Evolutionary conservation across 2,888 invertebrate species (phyloP).

Genomic region (Cylindroiulus punctatus): DNA sequence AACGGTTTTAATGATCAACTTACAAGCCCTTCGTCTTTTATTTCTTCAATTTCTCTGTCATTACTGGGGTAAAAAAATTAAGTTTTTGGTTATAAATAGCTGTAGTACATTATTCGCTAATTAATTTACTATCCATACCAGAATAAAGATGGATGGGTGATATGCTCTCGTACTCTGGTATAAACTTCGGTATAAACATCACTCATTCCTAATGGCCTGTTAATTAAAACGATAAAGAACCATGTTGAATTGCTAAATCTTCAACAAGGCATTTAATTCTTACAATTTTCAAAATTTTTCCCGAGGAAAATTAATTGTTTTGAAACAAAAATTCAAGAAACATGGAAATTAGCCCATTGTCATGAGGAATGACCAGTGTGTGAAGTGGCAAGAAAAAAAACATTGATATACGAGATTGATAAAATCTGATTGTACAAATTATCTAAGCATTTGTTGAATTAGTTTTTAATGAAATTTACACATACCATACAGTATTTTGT

Average conservation of each 20-base stretch:
- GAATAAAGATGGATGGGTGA: conserved; percentile 68
- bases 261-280: no score
- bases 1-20: conserved; percentile 8
- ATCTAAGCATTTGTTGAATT: neutral
- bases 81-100: neutral
- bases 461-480: neutral
- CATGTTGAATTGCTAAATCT: no score
- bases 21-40: conserved; percentile 67
- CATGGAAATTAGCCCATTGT: no score
- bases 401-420: no score
- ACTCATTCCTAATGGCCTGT: conserved; percentile 63
- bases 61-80: conserved; percentile 60
- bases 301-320: no score
- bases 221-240: conserved; percentile 56
- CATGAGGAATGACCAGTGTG: no score
- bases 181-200: conserved; percentile 63
- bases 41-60: conserved; percentile 65
- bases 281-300: no score
- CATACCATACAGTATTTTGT: conserved; percentile 53
- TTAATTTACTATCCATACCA: conserved; percentile 56
- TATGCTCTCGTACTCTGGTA: conserved; percentile 68
- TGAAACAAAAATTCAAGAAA: no score
- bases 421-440: neutral
- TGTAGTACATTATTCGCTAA: neutral
- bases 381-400: no score